Evolutionary conservation across 1,140 invertebrate genomes (phyloP).

Genomic region (Drosophila hydei): DNA sequence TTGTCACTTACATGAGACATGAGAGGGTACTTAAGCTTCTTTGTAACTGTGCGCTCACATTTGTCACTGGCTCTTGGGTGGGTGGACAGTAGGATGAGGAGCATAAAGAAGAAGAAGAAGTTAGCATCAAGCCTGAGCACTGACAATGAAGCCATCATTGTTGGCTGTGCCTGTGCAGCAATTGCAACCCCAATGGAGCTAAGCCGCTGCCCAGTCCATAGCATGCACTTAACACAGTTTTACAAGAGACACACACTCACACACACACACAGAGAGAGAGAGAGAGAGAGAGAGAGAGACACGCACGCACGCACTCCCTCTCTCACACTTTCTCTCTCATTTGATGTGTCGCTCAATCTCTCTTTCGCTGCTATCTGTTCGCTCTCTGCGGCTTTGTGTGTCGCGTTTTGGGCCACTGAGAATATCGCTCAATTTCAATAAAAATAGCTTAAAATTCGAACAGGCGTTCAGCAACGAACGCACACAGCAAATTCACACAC

Average conservation of each 20-base stretch:
- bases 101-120: neutral
- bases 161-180: constrained; percentile 38
- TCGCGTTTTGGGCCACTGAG: constrained; percentile 48
- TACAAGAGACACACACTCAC: constrained; percentile 21
- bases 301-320: neutral
- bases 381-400: constrained; percentile 25
- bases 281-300: too few relatives aligned
- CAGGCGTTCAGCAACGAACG: constrained; percentile 63
- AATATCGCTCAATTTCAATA: constrained; percentile 81
- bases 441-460: constrained; percentile 81
- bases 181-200: constrained; percentile 43
- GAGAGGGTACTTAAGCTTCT: constrained; percentile 8
- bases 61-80: constrained; percentile 14
- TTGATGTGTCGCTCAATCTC: constrained; percentile 20
- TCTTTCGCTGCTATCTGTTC: constrained; percentile 4
- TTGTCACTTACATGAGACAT: too few relatives aligned
- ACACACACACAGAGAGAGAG: neutral
- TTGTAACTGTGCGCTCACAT: neutral
- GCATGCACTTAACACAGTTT: constrained; percentile 75
- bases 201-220: constrained; percentile 33
- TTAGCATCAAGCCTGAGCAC: constrained; percentile 16
- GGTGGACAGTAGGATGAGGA: constrained; percentile 12
- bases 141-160: constrained; percentile 71
- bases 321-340: constrained; percentile 8
- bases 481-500: constrained; percentile 25